Base-by-base conservation (phyloP, 2,113 vertebrate genomes). In the Cynocephalus volans region DNA sequence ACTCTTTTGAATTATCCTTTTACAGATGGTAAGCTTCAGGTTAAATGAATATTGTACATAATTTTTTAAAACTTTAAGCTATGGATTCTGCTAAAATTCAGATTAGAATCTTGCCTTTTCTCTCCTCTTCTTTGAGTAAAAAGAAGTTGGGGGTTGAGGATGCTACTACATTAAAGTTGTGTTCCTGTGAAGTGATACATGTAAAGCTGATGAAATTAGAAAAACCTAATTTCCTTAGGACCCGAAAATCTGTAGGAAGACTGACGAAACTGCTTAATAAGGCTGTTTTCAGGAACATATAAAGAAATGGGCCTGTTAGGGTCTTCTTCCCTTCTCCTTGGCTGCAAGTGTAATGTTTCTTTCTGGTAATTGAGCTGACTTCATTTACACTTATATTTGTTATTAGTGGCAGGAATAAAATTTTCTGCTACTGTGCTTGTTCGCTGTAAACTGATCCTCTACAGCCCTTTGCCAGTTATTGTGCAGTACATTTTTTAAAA, bases 81-180 rank as follows among this genome's bases (percentile, higher is more conserved):
- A 94, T 77, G 62, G 83, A 96, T 82, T 62, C 26, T 83, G 31
- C 26, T 95, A 82, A 86, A 93, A 80, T 67, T 87, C 33, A 95
- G 1, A 73, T 76, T 84, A 13, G 4, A 69, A 45, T 67, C 15
- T 86, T 93, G 33, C 7, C 8, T 67, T 88, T 89, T 64, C 17
- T n/a, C 4, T 13, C 2, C 14, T 2, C 8, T 62, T 90, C 21
- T 87, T 90, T 90, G 33, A 84, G 13, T 84, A 77, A 77, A 69
- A 88, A 67, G 21, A 45, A 52, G 2, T 75, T 89, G 62, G 67
- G 3, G 26, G 3, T 12, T 23, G 31, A 28, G 12, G 8, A 73
- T 54, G 8, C 36, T 11, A 28, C 7, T 67, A 70, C 19, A 70
- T 81, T 83, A 56, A 82, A 90, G 8, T 64, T 64, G 21, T n/a